Evolutionary conservation across 1,140 invertebrate genomes (phyloP).

Genomic region (Zaprionus africanus): DNA sequence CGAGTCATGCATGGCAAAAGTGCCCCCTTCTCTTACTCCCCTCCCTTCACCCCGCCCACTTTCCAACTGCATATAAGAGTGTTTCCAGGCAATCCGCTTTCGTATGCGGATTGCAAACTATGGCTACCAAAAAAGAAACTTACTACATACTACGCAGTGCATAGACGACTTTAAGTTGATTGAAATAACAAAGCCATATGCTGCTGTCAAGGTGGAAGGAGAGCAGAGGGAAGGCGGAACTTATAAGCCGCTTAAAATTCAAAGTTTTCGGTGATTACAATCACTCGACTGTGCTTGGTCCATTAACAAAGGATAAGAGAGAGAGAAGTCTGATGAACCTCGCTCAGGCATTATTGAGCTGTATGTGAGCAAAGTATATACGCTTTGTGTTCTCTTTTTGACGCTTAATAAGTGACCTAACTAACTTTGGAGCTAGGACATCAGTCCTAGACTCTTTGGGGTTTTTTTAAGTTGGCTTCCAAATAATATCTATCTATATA

Average conservation of each 20-base stretch:
- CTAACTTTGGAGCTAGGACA: no score
- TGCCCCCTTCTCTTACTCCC: background rate
- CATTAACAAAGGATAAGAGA: slow-evolving; percentile 62
- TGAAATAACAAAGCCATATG: slow-evolving; percentile 1
- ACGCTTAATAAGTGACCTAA: background rate
- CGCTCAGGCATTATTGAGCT: background rate
- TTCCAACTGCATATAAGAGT: slow-evolving; percentile 29
- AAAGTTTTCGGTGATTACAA: slow-evolving; percentile 67
- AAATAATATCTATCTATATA: no score
- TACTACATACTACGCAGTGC: slow-evolving; percentile 4
- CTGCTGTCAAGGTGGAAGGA: background rate
- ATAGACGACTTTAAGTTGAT: slow-evolving; percentile 18
- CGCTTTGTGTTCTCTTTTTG: background rate
- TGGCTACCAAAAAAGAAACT: slow-evolving; percentile 15
- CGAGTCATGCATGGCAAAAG: slow-evolving; percentile 37
- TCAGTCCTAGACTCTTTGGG: no score
- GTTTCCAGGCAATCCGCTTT: slow-evolving; percentile 60
- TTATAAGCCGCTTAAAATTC: slow-evolving; percentile 73
- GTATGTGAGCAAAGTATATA: background rate
- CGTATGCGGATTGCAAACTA: slow-evolving; percentile 31
- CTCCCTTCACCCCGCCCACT: slow-evolving; percentile 10
- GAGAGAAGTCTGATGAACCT: background rate
- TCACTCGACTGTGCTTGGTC: slow-evolving; percentile 49
- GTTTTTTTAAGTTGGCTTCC: no score
- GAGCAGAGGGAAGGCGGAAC: background rate